A percentile compares a stretch with the other conserved stretches of the same genome.
phyloP scores from a whole-genome alignment of 2,888 invertebrate species.

The Dryococelus australis region DNA sequence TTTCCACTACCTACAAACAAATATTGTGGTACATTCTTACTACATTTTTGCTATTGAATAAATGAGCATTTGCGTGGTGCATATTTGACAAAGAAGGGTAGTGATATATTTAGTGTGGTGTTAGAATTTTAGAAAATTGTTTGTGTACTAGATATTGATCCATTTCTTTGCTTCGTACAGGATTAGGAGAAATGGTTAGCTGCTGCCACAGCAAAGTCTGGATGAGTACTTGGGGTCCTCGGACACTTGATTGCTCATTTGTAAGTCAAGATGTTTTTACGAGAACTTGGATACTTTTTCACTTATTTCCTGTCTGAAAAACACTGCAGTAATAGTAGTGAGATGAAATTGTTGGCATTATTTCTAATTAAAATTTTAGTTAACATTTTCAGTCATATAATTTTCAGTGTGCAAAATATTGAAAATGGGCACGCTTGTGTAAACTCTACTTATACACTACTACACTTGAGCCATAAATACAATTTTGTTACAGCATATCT shows the following conservation, averaged over 20 bases:
- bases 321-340: neutral
- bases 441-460: too few species aligned
- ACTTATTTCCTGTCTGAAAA: neutral
- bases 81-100: too few species aligned
- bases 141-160: neutral
- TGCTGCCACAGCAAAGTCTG: slow-evolving; percentile 6
- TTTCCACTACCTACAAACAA: too few species aligned
- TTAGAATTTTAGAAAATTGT: neutral
- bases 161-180: neutral
- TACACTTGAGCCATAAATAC: too few species aligned
- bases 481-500: too few species aligned
- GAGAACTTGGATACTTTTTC: neutral
- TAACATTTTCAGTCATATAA: too few species aligned
- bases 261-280: neutral
- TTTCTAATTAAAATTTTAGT: neutral
- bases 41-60: too few species aligned
- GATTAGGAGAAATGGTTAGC: neutral
- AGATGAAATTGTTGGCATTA: neutral
- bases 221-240: neutral
- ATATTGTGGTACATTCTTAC: too few species aligned
- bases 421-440: too few species aligned
- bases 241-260: slow-evolving; percentile 6
- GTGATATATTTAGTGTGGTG: too few species aligned
- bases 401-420: too few species aligned
- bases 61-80: too few species aligned